Evolutionary conservation across 2,797 vertebrate species (phyloP).

Genomic region (Myotis pilosus): DNA sequence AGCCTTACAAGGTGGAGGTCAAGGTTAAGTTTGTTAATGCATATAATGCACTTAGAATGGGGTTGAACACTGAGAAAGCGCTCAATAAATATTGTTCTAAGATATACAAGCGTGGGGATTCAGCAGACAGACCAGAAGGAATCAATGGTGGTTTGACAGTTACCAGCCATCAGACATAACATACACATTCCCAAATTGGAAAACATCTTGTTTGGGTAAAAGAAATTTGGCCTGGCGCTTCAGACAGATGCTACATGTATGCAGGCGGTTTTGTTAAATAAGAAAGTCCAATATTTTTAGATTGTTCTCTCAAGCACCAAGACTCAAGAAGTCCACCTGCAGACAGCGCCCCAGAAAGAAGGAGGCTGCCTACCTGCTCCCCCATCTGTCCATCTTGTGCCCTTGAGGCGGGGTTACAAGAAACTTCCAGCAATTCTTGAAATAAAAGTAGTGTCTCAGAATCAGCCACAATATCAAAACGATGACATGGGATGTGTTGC

Average conservation of each 20-base stretch:
- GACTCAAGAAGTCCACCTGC: background rate
- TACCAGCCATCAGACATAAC: background rate
- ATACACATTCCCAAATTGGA: background rate
- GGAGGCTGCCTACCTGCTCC: fast-evolving
- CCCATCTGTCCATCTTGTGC: fast-evolving
- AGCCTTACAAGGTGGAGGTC: background rate
- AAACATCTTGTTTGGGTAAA: background rate
- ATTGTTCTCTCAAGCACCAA: background rate
- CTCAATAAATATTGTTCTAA: background rate
- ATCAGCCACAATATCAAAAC: slow-evolving; percentile 27
- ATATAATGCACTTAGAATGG: fast-evolving
- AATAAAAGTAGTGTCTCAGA: slow-evolving; percentile 9
- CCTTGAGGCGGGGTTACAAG: background rate
- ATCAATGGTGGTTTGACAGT: no score
- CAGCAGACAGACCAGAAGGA: background rate
- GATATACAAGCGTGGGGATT: background rate
- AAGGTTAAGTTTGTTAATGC: background rate
- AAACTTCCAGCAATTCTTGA: slow-evolving; percentile 48
- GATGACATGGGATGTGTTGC: background rate
- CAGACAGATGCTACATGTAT: background rate
- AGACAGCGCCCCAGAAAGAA: background rate
- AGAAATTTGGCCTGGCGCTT: background rate
- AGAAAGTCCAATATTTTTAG: background rate
- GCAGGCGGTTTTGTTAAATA: background rate
- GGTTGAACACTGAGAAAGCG: background rate